A percentile compares a stretch with the other conserved stretches of the same genome.
These are phyloP conservation scores for Candoia aspera DNA, from an alignment of 2,113 vertebrate species.

Conservation along the genomic window DNA sequence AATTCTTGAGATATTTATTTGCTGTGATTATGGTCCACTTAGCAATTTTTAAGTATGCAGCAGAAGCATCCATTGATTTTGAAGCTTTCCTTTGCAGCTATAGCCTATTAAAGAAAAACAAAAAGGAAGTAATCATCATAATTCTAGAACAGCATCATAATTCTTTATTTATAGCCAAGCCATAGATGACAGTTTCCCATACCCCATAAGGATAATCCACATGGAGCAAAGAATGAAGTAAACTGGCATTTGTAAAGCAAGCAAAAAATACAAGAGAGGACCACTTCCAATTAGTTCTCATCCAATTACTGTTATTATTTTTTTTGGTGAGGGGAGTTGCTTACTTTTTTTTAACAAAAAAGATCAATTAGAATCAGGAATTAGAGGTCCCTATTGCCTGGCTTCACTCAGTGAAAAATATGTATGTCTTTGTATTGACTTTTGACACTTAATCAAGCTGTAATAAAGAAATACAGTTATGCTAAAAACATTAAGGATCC, in stretches of 20 bases:
- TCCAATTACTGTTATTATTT: background rate
- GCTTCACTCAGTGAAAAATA: rapidly evolving
- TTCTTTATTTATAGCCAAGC: background rate
- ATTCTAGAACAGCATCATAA: background rate
- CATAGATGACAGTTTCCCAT: background rate
- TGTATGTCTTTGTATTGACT: rapidly evolving
- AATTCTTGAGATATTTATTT: background rate
- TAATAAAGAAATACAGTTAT: background rate
- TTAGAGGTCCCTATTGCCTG: background rate
- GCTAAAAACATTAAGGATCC: background rate
- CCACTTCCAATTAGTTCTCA: background rate
- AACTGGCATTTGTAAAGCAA: background rate
- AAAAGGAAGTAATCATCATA: background rate
- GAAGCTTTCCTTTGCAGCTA: background rate
- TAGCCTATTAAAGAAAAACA: background rate
- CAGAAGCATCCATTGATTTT: background rate
- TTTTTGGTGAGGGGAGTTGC: background rate
- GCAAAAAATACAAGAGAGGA: background rate
- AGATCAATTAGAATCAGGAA: background rate
- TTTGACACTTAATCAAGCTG: background rate
- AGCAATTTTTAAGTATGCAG: background rate
- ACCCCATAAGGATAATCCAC: background rate
- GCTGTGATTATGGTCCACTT: background rate
- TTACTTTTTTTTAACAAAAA: background rate
- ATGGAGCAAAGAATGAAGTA: background rate